Evolutionary conservation across 2,888 invertebrate species (phyloP), one percentile per base, ranked within the genome.

Genomic region (Capitulum mitella): DNA sequence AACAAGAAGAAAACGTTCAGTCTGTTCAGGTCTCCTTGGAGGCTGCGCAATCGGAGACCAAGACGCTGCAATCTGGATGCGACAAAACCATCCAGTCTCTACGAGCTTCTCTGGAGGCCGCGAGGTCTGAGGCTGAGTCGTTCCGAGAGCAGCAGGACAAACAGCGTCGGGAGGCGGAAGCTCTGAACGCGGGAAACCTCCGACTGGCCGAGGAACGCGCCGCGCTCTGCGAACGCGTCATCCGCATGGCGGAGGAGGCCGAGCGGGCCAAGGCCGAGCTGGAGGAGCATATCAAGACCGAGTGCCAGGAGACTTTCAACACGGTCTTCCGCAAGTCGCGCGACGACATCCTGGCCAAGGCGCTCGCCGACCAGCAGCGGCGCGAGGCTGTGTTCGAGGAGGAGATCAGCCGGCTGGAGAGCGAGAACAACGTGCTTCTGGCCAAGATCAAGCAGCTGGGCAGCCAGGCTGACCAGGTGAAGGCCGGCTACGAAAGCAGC

Each of bases 231-330:
- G n/a, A n/a, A n/a, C n/a, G n/a, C n/a, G 58, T 8, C 58, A 29
- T 5, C 58, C 10, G 3, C n/a, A n/a, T n/a, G n/a, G n/a, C n/a
- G n/a, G n/a, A 58, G 54, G 54, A 16, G 10, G 51, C 51, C 51
- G 58, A n/a, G n/a, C 58, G 58, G 29, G 6, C 29, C 6, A 10
- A n/a, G 16, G 64, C 32, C 12, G 64, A 34, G 6, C 64, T 64
- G 16, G 70, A 70, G 37, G 29, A 37, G 3, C 22, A 70, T 1
- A 70, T 70, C 70, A 70, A 70, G 37, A 32, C 19, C 37, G 70
- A 70, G 70, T 70, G 70, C 37, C 70, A 70, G 70, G 37, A 34
- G 70, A 70, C 34, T 37, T 70, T 70, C 70, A 70, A 70, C 37
- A 37, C 70, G 6, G 70, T 70, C 2, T 70, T 70, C 37, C 70